phyloP scores from a whole-genome alignment of 2,797 vertebrate genomes.

The Liasis olivaceus region DNA sequence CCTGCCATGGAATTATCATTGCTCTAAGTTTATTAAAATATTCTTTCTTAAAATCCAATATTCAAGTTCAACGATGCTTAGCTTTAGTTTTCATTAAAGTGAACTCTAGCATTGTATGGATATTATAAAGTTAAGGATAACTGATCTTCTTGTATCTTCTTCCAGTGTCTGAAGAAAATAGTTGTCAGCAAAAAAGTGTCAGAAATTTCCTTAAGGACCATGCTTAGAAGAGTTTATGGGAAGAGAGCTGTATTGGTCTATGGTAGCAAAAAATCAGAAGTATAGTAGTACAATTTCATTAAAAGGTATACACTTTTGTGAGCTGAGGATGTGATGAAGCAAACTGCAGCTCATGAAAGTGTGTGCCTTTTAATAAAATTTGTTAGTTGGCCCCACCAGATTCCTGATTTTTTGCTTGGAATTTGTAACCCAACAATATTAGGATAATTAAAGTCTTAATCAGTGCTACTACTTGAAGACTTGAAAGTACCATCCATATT shows the following conservation, averaged over 20 bases:
- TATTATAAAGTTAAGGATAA: neutral
- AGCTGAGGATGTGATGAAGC: neutral
- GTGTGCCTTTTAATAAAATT: neutral
- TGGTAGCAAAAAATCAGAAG: neutral
- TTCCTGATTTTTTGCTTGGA: neutral
- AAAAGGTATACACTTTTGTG: neutral
- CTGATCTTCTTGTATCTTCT: neutral
- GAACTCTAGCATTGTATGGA: neutral
- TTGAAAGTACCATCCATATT: neutral
- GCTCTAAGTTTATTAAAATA: neutral
- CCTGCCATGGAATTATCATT: neutral
- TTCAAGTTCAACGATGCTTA: neutral
- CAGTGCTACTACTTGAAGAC: neutral
- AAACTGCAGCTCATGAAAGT: neutral
- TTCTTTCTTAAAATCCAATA: neutral
- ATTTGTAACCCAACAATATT: neutral
- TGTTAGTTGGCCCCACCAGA: neutral
- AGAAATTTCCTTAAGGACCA: neutral
- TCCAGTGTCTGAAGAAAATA: neutral
- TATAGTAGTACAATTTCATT: neutral
- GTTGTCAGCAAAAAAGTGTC: neutral
- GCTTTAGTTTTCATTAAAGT: neutral
- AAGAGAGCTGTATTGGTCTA: neutral
- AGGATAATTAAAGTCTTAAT: neutral
- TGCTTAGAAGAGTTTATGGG: neutral